phyloP scores from a whole-genome alignment of 1,140 invertebrate species.

The Musca domestica region DNA sequence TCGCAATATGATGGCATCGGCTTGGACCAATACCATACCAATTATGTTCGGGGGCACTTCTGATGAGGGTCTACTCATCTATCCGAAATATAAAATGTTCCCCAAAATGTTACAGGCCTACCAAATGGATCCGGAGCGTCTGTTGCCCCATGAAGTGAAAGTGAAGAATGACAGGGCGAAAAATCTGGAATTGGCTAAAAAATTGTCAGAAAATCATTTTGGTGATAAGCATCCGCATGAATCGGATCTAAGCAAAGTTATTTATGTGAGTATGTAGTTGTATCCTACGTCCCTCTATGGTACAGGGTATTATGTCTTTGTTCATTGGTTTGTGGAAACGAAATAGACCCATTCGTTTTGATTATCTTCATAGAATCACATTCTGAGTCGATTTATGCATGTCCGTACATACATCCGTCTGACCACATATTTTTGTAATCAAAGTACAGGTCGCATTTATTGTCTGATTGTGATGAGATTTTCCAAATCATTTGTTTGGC shows the following conservation, averaged over 20 bases:
- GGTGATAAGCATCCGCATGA: slow-evolving; percentile 33
- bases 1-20: slow-evolving; percentile 41
- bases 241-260: slow-evolving; percentile 30
- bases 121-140: slow-evolving; percentile 29
- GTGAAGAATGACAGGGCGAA: slow-evolving; percentile 20
- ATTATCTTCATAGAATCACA: too few species aligned
- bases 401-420: too few species aligned
- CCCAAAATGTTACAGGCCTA: slow-evolving; percentile 30
- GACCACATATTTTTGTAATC: too few species aligned
- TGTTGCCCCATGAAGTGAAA: slow-evolving; percentile 35
- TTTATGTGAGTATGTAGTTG: slow-evolving; percentile 44
- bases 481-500: too few species aligned
- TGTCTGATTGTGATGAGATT: too few species aligned
- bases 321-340: too few species aligned
- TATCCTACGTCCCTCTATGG: too few species aligned
- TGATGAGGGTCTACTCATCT: slow-evolving; percentile 49
- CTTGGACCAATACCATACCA: slow-evolving; percentile 50
- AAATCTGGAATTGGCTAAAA: slow-evolving; percentile 29
- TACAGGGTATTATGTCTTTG: too few species aligned
- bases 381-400: too few species aligned
- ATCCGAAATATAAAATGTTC: slow-evolving; percentile 35
- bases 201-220: slow-evolving; percentile 36
- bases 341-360: too few species aligned
- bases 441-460: too few species aligned
- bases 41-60: slow-evolving; percentile 49